Evolutionary conservation across 2,113 vertebrate genomes (phyloP), one percentile per base, ranked within the genome.

Genomic region (Puffinus mauretanicus): DNA sequence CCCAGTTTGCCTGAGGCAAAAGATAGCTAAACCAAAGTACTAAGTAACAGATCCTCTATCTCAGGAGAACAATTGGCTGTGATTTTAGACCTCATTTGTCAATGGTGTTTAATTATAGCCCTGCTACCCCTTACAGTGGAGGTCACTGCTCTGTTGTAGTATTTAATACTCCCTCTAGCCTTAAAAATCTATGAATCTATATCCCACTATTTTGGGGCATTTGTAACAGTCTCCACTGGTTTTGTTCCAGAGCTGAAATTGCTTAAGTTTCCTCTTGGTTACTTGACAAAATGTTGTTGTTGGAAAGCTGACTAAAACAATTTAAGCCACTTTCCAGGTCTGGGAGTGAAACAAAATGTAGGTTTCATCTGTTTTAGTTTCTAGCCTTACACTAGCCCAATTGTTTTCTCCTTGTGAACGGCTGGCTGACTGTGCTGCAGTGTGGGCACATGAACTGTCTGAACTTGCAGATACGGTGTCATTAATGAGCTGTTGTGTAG

Each of bases 41-140:
- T 92, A 46, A 91, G 72, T 83, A 96, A 92, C 88, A 92, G 66
- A 94, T 94, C 82, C 58, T 87, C 44, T 89, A 13, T 89, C 89
- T 92, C 29, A 0, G 60, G 94, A 95, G 93, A 94, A 80, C 96
- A 97, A 93, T 95, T 96, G 93, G 46, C 91, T 93, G 94, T 95
- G 95, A 93, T 96, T 97, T 97, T 91, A 97, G 87, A 88, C 93
- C 84, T 95, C 94, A 77, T 97, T 97, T 96, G 95, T 94, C 95
- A 97, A 54, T 95, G 78, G 38, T 91, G 91, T 90, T 97, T 97
- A 96, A 97, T 97, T 96, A 95, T 93, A 96, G 82, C 75, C 70
- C 40, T 80, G 51, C 54, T 82, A 29, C 84, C 66, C 87, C 75
- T 95, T 94, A 78, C n/a, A 82, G 75, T 64, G 75, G 91, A 95